Base-by-base conservation (phyloP, 2,113 vertebrate species). In the Tyrannus savana region DNA sequence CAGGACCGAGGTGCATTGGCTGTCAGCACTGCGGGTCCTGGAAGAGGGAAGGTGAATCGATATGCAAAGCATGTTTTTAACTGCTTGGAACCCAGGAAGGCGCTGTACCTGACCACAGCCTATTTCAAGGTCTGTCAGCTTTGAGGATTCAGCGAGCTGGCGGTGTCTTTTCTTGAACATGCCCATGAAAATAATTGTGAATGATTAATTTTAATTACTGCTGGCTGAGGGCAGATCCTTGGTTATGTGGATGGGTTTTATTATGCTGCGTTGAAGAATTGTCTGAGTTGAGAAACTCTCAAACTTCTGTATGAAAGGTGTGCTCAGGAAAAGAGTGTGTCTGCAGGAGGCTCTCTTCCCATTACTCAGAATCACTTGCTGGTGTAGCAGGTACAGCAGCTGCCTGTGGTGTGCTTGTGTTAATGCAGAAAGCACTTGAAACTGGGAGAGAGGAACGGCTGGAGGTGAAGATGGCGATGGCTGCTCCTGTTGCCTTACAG, bases 111-210 rank as follows among this genome's bases (percentile, higher is more conserved):
- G 95, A 78, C 94, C 93, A 88, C 83, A 95, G 77, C 90, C 92
- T 96, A 96, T 96, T 96, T 96, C 96, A 97, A 95, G 95, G 96
- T 96, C 96, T 94, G 94, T 95, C 93, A 96, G 19, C 90, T 95
- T 89, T 64, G 86, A 96, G 93, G 88, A 93, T 87, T 87, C 80
- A 50, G 88, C 0, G 30, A 88, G 76, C 93, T 82, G 85, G 60
- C 56, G 2, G 64, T 42, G 69, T 73, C 73, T 93, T 62, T 89
- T 95, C 95, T 76, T 78, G 72, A 96, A 84, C 53, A 79, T 84
- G 63, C 39, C 62, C 53, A 18, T 95, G 95, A 94, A 96, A 97
- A 95, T 94, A 96, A 96, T 93, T 92, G 86, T 95, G 92, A 94
- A 90, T 92, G 60, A 96, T 97, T 95, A 96, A 94, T 96, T 95